Conservation (phyloP, 2,888 invertebrate genomes). For the Alentia gelatinosa region DNA sequence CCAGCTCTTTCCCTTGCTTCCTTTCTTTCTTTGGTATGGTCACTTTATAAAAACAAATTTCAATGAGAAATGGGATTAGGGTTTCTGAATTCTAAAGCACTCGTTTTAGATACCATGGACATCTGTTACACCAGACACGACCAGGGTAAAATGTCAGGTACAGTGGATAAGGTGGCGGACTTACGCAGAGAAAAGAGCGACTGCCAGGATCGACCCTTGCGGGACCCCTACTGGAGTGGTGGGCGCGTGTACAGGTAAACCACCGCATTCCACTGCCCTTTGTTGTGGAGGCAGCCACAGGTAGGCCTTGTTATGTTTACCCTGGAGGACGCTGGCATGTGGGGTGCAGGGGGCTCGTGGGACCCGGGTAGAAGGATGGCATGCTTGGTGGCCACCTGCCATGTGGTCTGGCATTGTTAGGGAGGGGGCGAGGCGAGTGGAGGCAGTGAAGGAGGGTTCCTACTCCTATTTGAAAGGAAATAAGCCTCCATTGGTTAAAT, state of each 20-base stretch:
- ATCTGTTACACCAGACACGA: neutral
- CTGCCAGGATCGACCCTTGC: neutral
- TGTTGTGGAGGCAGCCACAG: neutral
- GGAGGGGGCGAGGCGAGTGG: neutral
- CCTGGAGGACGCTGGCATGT: neutral
- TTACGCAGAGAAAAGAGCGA: neutral
- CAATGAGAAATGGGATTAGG: neutral
- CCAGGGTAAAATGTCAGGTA: neutral
- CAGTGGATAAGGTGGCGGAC: neutral
- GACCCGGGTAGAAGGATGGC: neutral
- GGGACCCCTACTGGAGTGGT: neutral
- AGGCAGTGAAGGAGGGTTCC: neutral
- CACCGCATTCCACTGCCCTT: neutral
- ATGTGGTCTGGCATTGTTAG: neutral
- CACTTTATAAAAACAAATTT: neutral
- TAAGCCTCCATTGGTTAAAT: neutral
- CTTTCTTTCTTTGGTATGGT: neutral
- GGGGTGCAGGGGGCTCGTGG: neutral
- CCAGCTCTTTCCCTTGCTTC: neutral
- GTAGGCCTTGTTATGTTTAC: neutral
- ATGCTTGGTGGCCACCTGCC: neutral
- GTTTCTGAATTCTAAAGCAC: neutral
- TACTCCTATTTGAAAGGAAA: neutral
- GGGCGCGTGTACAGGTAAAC: neutral
- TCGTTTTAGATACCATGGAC: neutral